These are phyloP conservation scores for Colostygia pectinataria DNA, from an alignment of 2,888 invertebrate genomes.

Conservation along the genomic window DNA sequence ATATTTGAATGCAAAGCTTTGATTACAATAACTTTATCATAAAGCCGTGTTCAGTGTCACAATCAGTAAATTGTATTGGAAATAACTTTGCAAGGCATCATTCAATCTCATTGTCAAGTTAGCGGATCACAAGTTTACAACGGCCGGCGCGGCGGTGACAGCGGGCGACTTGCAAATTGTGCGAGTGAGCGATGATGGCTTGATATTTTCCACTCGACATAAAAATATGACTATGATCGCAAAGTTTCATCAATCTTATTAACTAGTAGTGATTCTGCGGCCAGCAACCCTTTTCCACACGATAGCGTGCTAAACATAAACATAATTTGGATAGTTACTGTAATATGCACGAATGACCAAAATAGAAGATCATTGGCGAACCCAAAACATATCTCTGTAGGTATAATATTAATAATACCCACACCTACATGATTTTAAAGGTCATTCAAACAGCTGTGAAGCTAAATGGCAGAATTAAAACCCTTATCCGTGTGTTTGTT, in stretches of 20 bases:
- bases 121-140: constrained; percentile 26
- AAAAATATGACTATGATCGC: constrained; percentile 34
- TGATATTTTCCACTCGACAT: constrained; percentile 37
- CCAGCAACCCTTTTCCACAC: constrained; percentile 17
- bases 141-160: too few relatives aligned
- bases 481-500: too few relatives aligned
- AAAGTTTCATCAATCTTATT: constrained; percentile 45
- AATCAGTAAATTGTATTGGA: background rate
- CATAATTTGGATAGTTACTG: constrained; percentile 2
- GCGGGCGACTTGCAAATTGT: constrained; percentile 48
- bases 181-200: constrained; percentile 48
- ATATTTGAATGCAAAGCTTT: too few relatives aligned
- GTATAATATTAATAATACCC: background rate
- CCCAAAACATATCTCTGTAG: constrained; percentile 5
- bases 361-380: background rate
- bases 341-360: constrained; percentile 3
- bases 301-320: constrained; percentile 6
- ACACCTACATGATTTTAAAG: too few relatives aligned
- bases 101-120: constrained; percentile 20
- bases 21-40: too few relatives aligned
- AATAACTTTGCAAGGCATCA: constrained; percentile 7
- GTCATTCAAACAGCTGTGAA: background rate
- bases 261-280: constrained; percentile 25
- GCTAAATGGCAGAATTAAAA: too few relatives aligned
- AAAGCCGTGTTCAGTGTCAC: too few relatives aligned